A percentile compares a stretch with the other conserved stretches of the same genome.
These are phyloP conservation scores for Nymphalis io DNA, from an alignment of 1,140 invertebrate species.

Conservation along the genomic window DNA sequence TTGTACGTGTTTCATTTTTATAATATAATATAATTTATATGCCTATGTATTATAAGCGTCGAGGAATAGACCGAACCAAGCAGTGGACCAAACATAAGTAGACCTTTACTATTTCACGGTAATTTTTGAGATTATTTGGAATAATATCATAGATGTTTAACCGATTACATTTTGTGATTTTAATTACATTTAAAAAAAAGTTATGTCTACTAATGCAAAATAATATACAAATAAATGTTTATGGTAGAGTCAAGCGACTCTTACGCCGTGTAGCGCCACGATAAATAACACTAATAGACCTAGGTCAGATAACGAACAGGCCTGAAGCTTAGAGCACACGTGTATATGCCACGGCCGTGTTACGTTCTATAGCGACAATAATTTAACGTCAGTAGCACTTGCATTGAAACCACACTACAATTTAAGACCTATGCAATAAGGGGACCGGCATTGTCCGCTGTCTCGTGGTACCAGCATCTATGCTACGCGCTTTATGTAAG, in stretches of 20 bases:
- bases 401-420: constrained; percentile 76
- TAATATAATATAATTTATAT: neutral
- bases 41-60: no score
- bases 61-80: no score
- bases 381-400: constrained; percentile 75
- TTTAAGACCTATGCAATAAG: constrained; percentile 78
- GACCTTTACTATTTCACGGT: no score
- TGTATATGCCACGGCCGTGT: constrained; percentile 61
- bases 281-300: constrained; percentile 48
- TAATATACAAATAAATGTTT: neutral
- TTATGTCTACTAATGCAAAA: neutral
- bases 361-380: constrained; percentile 67
- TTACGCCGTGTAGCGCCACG: constrained; percentile 6
- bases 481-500: constrained; percentile 55
- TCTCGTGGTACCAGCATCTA: constrained; percentile 69
- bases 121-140: no score
- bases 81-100: no score
- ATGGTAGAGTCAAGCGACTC: neutral
- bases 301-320: constrained; percentile 48
- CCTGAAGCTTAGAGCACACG: constrained; percentile 65
- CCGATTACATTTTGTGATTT: no score
- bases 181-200: no score
- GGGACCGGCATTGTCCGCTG: constrained; percentile 70
- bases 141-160: no score
- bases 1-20: neutral